These are phyloP conservation scores for Corvus cornix DNA, from an alignment of 2,113 vertebrate species.

Conservation along the genomic window DNA sequence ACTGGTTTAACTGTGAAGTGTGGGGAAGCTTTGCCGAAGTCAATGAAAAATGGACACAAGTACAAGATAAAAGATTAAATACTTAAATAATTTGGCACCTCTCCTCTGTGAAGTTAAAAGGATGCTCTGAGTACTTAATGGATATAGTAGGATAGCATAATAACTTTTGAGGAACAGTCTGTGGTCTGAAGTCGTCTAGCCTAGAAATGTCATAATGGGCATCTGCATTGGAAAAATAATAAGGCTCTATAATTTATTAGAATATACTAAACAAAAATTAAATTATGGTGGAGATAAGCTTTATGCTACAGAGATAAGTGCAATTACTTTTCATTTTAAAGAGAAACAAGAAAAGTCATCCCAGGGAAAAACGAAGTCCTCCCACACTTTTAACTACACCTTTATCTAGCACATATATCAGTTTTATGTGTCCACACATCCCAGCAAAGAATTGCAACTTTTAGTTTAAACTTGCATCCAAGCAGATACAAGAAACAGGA, in stretches of 20 bases:
- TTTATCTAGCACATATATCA: conserved; percentile 73
- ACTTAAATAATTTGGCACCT: conserved; percentile 55
- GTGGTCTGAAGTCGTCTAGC: conserved; percentile 29
- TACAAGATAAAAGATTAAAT: conserved; percentile 48
- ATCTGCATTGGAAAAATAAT: conserved; percentile 63
- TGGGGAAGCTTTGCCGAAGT: conserved; percentile 25
- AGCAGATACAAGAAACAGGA: conserved; percentile 5
- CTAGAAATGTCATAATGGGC: conserved; percentile 27
- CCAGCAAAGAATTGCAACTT: conserved; percentile 9
- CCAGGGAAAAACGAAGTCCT: conserved; percentile 60
- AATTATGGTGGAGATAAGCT: conserved; percentile 69
- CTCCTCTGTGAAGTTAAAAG: conserved; percentile 49
- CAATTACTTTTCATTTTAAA: conserved; percentile 73
- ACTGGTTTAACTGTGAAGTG: conserved; percentile 46
- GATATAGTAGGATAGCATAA: conserved; percentile 31
- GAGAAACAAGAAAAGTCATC: conserved; percentile 63
- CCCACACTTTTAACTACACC: conserved; percentile 60
- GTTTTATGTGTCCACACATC: conserved; percentile 60
- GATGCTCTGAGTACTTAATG: conserved; percentile 47
- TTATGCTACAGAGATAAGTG: conserved; percentile 66
- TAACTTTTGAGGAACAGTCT: conserved; percentile 46
- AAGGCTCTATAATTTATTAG: conserved; percentile 58
- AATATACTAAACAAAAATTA: conserved; percentile 55
- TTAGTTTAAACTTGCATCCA: conserved; percentile 44
- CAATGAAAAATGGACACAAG: conserved; percentile 38